Evolutionary conservation across 1,140 invertebrate species (phyloP), one percentile per base, ranked within the genome.

Genomic region (Magallana ariakensis): DNA sequence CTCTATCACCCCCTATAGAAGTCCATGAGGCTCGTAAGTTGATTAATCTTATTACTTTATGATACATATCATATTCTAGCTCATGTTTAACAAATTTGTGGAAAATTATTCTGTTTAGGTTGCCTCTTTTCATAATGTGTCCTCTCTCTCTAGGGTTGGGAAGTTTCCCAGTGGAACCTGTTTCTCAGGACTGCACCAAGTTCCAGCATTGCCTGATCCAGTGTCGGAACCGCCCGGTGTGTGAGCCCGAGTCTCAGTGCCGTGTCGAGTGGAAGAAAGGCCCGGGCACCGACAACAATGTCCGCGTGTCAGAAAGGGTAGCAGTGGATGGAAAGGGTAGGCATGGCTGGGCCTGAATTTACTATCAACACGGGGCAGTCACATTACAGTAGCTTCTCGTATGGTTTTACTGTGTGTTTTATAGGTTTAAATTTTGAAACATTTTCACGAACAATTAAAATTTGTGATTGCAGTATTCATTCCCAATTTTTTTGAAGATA

Each of bases 201-300:
- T 9, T 26, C 26, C 15, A 46, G 22, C 15, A 56, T 16, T 84
- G 82, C 58, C 7, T 56, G 22, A 84, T 84, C 11, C 22, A 84
- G 26, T 84, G 82, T 84, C 53, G 57, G 4, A 19, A 26, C 13
- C 55, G 57, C 22, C 46, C 80, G n/a, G 7, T 4, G 9, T 84
- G 82, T 60, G 55, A 84, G 13, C 82, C 82, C 6, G 55, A 16
- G 10, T 58, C 82, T 16, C 22, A 84, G 15, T 84, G 82, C 58
- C 22, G 55, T 10, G 57, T 58, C 1, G 82, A 84, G 55, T 84
- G 82, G 82, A 84, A 84, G 55, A 84, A 56, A 58, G 82, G 82
- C 26, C 55, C 26, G 0, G 82, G 82, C n/a, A 60, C 56, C 6
- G 56, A 84, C 19, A 19, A 84, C 22, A 60, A 57, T 33, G 55